Evolutionary conservation across 2,113 vertebrate species (phyloP), one percentile per base, ranked within the genome.

Genomic region (Ictalurus punctatus): DNA sequence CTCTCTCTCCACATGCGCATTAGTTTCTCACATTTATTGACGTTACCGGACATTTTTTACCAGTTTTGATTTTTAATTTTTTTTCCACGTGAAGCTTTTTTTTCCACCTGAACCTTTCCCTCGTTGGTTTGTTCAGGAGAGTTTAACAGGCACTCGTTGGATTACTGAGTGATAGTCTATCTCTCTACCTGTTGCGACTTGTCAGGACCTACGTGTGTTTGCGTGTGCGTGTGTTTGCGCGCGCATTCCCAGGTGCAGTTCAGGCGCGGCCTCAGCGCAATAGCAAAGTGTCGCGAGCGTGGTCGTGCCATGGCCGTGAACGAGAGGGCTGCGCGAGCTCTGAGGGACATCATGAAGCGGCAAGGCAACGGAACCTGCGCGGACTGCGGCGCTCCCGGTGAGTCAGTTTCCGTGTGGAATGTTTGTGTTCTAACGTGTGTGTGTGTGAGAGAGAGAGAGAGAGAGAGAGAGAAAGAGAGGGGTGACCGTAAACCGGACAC

Each of bases 321-420:
- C 93, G 96, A 97, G 89, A 94, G 95, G 93, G 94, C 93, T 30
- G 93, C 91, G n/a, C 94, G 96, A 9, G 94, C 95, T 0, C 90
- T 98, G 73, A 91, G 90, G 89, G 96, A 97, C 91, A 93, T 98
- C 91, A 95, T 96, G 78, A 96, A 93, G n/a, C 95, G 91, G 40
- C 94, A 96, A 5, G 97, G 96, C 6, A 98, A 98, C 93, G 88
- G 93, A 81, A 89, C 79, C 37, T 99, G 98, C 91, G 97, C 97
- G 9, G 98, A 99, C 94, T 99, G 98, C 90, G 96, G 96, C 25
- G 95, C 95, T 0, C 93, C 96, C 12, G 97, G 98, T 98, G 93
- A 95, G 97, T 91, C 21, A 37, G 71, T 25, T 44, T 76, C 37
- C 48, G 7, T 76, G 17, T 19, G n/a, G 67, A 3, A 56, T 7